phyloP scores from a whole-genome alignment of 2,888 invertebrate genomes.

The Endotricha flammealis region DNA sequence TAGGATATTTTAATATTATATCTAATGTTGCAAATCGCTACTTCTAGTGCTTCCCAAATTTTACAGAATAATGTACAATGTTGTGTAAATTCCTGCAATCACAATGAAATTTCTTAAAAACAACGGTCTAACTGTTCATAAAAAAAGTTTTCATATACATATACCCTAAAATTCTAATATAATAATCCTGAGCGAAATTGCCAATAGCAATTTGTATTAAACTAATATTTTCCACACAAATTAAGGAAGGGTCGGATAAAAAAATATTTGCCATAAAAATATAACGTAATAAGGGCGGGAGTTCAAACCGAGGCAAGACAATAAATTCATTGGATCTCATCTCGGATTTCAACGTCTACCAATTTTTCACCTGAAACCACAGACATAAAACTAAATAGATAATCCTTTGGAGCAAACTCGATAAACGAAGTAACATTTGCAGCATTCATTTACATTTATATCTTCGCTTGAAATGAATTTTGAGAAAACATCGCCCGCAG shows the following conservation, averaged over 20 bases:
- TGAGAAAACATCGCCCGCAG: conserved; percentile 18
- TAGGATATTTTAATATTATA: too few species aligned
- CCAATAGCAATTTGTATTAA: conserved; percentile 6
- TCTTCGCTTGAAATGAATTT: conserved; percentile 27
- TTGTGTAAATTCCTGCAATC: too few species aligned
- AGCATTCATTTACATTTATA: neutral
- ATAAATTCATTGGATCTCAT: conserved; percentile 20
- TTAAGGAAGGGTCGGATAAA: conserved; percentile 7
- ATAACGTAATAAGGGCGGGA: conserved; percentile 4
- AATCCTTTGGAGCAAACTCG: neutral
- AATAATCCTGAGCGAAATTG: conserved; percentile 5
- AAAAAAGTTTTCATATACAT: too few species aligned
- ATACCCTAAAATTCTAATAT: too few species aligned
- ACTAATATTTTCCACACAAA: conserved; percentile 11
- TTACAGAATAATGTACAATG: too few species aligned
- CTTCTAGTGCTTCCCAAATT: too few species aligned
- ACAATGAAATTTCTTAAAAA: too few species aligned
- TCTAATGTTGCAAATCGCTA: too few species aligned
- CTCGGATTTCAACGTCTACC: conserved; percentile 22
- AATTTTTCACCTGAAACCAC: conserved; percentile 11
- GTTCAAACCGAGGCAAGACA: conserved; percentile 13
- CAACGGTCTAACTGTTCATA: too few species aligned
- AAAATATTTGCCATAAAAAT: conserved; percentile 8
- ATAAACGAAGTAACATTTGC: too few species aligned
- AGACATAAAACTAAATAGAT: neutral